Evolutionary conservation across 2,797 vertebrate species (phyloP).

Genomic region (Esox masquinongy): DNA sequence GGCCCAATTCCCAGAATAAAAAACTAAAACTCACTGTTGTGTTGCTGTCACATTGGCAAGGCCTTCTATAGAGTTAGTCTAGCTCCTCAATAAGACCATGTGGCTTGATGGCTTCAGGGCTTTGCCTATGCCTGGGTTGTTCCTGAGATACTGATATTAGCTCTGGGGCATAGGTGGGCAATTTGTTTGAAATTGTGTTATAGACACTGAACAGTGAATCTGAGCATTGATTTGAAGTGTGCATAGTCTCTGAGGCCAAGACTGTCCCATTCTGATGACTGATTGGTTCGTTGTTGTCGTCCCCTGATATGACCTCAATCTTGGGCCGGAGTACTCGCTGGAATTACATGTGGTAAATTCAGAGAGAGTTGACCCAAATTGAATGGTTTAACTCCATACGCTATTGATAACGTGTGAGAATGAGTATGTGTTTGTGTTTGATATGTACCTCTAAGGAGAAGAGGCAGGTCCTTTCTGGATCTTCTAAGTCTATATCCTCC

Average conservation of each 20-base stretch:
- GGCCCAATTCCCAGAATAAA: background rate
- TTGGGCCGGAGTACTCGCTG: slow-evolving; percentile 67
- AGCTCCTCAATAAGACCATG: slow-evolving; percentile 71
- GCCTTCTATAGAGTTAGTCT: slow-evolving; percentile 48
- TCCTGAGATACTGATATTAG: slow-evolving; percentile 6
- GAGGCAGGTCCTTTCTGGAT: slow-evolving; percentile 25
- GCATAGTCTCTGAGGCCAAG: background rate
- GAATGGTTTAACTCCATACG: background rate
- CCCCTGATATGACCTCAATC: slow-evolving; percentile 78
- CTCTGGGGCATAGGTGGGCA: background rate
- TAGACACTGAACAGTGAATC: slow-evolving; percentile 31
- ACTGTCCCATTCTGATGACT: slow-evolving; percentile 32
- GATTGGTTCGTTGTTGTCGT: slow-evolving; percentile 48
- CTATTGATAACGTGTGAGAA: background rate
- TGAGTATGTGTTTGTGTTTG: slow-evolving; percentile 7
- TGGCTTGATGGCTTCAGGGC: slow-evolving; percentile 11
- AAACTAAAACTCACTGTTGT: background rate
- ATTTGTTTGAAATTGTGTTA: slow-evolving; percentile 13
- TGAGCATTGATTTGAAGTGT: slow-evolving; percentile 10
- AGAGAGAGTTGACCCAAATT: background rate
- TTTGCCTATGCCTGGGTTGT: slow-evolving; percentile 17
- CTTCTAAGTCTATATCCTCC: slow-evolving; percentile 77
- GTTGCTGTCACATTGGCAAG: background rate
- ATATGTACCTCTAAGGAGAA: slow-evolving; percentile 46
- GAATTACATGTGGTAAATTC: slow-evolving; percentile 27